Conservation (phyloP, 2,113 vertebrate genomes). For the Lasiurus borealis region DNA sequence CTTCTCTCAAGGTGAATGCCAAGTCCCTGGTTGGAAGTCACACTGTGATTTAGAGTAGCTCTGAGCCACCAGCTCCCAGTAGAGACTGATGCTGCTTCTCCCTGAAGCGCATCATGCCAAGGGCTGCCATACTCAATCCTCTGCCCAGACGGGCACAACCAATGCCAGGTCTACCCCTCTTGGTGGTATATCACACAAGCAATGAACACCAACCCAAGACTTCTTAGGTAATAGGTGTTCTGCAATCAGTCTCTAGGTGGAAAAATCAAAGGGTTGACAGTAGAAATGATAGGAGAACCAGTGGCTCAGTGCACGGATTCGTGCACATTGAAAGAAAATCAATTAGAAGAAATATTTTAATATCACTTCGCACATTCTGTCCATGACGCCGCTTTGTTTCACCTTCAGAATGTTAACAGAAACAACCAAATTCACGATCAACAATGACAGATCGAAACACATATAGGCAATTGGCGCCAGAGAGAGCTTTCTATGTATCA, state of each 20-base stretch:
- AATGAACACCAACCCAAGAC: background rate
- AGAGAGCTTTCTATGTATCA: no score
- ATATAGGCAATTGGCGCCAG: no score
- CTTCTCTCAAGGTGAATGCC: background rate
- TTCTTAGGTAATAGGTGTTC: background rate
- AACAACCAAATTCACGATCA: no score
- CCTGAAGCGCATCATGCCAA: background rate
- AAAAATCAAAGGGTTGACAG: background rate
- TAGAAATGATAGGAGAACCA: background rate
- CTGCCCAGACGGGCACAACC: background rate
- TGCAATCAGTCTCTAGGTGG: background rate
- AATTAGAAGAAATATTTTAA: no score
- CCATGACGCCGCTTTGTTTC: no score
- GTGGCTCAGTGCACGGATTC: no score
- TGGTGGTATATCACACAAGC: background rate
- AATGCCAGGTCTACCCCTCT: background rate
- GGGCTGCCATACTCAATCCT: background rate
- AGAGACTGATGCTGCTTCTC: background rate
- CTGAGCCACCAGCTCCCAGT: background rate
- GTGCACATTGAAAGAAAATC: no score
- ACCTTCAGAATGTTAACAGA: no score
- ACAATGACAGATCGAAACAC: no score
- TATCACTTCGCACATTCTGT: no score
- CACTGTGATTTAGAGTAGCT: background rate
- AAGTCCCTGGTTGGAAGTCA: background rate